These are phyloP conservation scores for Betta splendens DNA, from an alignment of 2,797 vertebrate species.

Conservation along the genomic window DNA sequence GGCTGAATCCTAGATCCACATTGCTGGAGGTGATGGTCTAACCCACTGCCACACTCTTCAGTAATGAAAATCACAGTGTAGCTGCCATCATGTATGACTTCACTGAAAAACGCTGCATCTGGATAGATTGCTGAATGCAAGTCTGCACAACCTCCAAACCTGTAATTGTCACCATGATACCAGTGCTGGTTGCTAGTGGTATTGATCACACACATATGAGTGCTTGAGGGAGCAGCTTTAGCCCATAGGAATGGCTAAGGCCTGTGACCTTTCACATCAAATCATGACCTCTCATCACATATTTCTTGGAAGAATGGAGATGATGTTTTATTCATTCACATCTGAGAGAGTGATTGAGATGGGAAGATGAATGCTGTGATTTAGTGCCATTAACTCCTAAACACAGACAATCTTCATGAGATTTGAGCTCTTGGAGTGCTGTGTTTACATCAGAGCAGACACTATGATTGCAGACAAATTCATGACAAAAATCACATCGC, in stretches of 20 bases:
- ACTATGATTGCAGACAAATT: constrained; percentile 55
- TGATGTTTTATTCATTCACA: constrained; percentile 75
- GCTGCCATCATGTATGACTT: constrained; percentile 62
- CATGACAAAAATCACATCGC: constrained; percentile 43
- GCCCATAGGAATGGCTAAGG: constrained; percentile 41
- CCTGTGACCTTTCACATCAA: constrained; percentile 55
- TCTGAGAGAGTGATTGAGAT: constrained; percentile 61
- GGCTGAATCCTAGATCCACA: constrained; percentile 52
- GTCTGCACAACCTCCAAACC: constrained; percentile 59
- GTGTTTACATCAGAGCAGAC: constrained; percentile 44
- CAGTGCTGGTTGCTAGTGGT: constrained; percentile 46
- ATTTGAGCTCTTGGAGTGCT: constrained; percentile 42
- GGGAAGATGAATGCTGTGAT: constrained; percentile 57
- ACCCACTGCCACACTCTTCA: constrained; percentile 54
- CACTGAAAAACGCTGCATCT: constrained; percentile 64
- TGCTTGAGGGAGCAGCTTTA: constrained; percentile 43
- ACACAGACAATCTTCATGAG: constrained; percentile 62
- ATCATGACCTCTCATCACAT: constrained; percentile 59
- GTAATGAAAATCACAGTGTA: constrained; percentile 84
- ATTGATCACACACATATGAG: constrained; percentile 62
- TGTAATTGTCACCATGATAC: constrained; percentile 67
- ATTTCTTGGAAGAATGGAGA: constrained; percentile 39
- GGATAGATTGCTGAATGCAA: constrained; percentile 48
- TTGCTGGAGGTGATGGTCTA: constrained; percentile 51
- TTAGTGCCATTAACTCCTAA: constrained; percentile 70